Base-by-base conservation (phyloP, 1,140 invertebrate genomes). In the Drosophila gunungcola region DNA sequence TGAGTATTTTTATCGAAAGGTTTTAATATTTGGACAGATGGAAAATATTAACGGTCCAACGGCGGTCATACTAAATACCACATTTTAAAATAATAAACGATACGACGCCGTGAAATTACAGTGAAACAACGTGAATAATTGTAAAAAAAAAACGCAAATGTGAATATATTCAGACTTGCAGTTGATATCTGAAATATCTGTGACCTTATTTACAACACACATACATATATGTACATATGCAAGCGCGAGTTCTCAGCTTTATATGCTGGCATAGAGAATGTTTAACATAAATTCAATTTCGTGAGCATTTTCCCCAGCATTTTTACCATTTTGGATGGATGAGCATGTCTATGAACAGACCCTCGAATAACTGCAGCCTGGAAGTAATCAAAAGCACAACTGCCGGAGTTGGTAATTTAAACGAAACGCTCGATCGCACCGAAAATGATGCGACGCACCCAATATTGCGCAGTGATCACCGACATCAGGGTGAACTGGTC, bases 381-480 rank as follows among this genome's bases (percentile, higher is more conserved):
- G 21, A 54, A 7, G 36, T 39, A 27, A 39, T 25, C 13, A 61
- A 62, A 6, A 16, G 11, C 21, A 36, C 34, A 34, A 34, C 6
- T 60, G 16, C 16, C 16, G 27, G 34, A 27, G 34, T 38, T 11
- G 29, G 7, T 7, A 60, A 41, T 38, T 29, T 27, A 9, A 42
- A 16, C 10, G 58, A 67, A 32, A 32, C 29, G 29, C 5, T 45
- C 11, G 80, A 62, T 38, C 51, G 52, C 21, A 78, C 81, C 5
- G 90, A 92, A 61, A 80, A 65, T 52, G 91, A 92, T 81, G 84
- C 91, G 43, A 91, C 85, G 27, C 79, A 83, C 73, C 78, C 73
- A 46, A 62, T 88, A 12, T 49, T 92, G 32, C 76, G 78, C 34
- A 45, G 63, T 13, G 91, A 92, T 84, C 65, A 58, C 46, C 42